These are phyloP conservation scores for Paradoxurus hermaphroditus DNA, from an alignment of 2,113 vertebrate genomes.

Conservation along the genomic window DNA sequence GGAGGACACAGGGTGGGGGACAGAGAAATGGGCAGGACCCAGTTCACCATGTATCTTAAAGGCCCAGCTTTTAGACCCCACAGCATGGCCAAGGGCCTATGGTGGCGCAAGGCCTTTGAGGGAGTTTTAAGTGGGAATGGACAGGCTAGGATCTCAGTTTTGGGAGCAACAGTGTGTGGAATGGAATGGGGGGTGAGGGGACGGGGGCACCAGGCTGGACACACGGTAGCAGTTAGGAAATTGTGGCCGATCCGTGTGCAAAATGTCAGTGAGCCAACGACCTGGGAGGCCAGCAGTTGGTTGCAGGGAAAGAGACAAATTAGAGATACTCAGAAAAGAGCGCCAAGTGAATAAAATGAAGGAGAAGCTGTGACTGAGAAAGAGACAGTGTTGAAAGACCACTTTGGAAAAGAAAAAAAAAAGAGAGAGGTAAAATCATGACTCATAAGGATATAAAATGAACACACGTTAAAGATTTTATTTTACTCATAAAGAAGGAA, in stretches of 20 bases:
- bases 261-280: not conserved
- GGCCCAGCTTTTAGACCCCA: not conserved
- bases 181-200: rapidly evolving
- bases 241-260: not conserved
- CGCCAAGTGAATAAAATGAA: not conserved
- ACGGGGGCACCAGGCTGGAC: not conserved
- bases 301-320: not conserved
- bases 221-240: not conserved
- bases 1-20: not conserved
- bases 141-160: not conserved
- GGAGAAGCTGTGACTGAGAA: not conserved
- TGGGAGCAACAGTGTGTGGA: not conserved
- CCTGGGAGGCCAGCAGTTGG: too few species aligned
- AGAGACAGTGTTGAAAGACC: not conserved
- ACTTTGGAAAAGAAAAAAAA: not conserved
- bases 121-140: not conserved
- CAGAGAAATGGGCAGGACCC: not conserved
- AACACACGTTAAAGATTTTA: conserved; percentile 57
- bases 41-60: not conserved
- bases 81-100: not conserved
- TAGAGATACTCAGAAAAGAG: not conserved
- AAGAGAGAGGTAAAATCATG: conserved; percentile 17
- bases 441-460: conserved; percentile 34
- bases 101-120: not conserved
- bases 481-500: conserved; percentile 31